Base-by-base conservation (phyloP, 2,113 vertebrate species). In the Gobio gobio region DNA sequence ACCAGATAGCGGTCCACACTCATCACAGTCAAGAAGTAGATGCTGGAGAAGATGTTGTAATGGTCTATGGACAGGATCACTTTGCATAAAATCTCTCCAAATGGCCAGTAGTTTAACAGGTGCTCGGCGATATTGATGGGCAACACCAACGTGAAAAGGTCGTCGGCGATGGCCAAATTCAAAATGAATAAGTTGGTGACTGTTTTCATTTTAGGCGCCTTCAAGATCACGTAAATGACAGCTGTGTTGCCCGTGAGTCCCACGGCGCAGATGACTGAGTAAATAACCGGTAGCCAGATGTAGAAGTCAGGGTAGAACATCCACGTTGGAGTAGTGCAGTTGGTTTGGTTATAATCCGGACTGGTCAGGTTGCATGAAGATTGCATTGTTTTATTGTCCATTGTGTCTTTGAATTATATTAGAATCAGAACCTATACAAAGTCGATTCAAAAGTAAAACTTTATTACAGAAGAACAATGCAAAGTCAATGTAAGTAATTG, bases 21-120 rank as follows among this genome's bases (percentile, higher is more conserved):
- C 94, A 94, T 95, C 45, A 94, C 90, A 0, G 95, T 95, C n/a
- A 95, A 89, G 92, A 95, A 95, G 58, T 94, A 94, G 86, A 94
- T 92, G 87, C 95, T 95, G 86, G 94, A 95, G 90, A 96, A 96
- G 75, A 95, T 95, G n/a, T 95, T 95, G 89, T 94, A 94, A 83
- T 94, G 94, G 86, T 94, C 94, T 1, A 93, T 90, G 86, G 94
- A 94, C 58, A 96, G 83, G 54, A 95, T 95, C 70, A 94, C 54
- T 83, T 94, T 95, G 92, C 95, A 96, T 51, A 95, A 92, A 58
- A 92, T 43, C 77, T 93, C 94, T 18, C 95, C 94, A 0, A 96
- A 95, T 16, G 95, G 95, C 94, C 94, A 95, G 87, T 91, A 91
- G 87, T 93, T 93, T 10, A 96, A 89, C 2, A 95, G 91, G 26